Evolutionary conservation across 2,797 vertebrate species (phyloP).

Genomic region (Selene dorsalis): DNA sequence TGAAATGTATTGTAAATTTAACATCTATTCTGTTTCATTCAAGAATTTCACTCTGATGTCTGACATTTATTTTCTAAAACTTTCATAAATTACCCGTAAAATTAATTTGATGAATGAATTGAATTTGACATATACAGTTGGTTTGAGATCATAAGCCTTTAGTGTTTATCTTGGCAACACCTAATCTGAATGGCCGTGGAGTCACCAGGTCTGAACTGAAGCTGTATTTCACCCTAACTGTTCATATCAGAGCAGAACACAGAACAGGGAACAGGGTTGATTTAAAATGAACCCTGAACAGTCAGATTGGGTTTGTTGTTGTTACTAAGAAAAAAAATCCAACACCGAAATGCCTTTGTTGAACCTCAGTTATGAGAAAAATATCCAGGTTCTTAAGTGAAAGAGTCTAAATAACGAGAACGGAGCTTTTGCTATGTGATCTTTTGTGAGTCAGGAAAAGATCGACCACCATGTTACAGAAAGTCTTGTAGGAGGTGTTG

Average conservation of each 20-base stretch:
- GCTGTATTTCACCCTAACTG: too few species aligned
- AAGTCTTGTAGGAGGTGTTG: background rate
- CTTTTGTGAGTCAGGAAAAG: background rate
- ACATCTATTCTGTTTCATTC: background rate
- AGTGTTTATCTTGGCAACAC: too few species aligned
- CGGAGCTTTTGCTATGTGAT: background rate
- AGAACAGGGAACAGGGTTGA: too few species aligned
- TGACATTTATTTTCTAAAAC: background rate
- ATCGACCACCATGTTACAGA: background rate
- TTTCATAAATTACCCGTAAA: background rate
- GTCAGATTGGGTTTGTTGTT: too few species aligned
- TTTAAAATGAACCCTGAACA: too few species aligned
- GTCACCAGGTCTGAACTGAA: too few species aligned
- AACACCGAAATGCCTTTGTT: background rate
- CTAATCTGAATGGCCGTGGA: too few species aligned
- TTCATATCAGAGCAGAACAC: too few species aligned
- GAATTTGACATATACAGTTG: too few species aligned
- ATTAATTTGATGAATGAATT: too few species aligned
- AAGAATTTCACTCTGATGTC: constrained; percentile 18
- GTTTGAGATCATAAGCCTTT: too few species aligned
- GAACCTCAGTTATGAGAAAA: background rate
- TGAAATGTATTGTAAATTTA: background rate
- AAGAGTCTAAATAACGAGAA: background rate
- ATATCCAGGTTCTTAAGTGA: background rate
- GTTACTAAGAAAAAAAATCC: background rate